Evolutionary conservation across 2,113 vertebrate species (phyloP), one percentile per base, ranked within the genome.

Genomic region (Carassius auratus): DNA sequence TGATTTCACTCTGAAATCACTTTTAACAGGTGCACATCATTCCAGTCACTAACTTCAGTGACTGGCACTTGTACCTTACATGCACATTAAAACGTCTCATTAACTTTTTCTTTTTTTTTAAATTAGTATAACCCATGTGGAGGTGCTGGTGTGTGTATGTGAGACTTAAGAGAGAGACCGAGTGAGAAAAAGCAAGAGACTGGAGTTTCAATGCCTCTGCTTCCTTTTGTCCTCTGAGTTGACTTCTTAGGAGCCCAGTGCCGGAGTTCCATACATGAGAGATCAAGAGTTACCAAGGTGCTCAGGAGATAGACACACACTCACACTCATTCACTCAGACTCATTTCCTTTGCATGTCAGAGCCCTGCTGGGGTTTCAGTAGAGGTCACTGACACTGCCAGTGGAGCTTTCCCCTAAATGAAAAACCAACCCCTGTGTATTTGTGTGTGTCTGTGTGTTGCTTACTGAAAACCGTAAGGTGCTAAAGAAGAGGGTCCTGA

Each of bases 271-370:
- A 95, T 95, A 94, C 94, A 95, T 94, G 94, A 94, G 87, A 95
- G 95, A 95, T 95, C 95, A 95, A 95, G 94, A 94, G 94, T 95
- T 95, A 93, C 95, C 95, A 94, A 94, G 94, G 94, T 94, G 93
- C 93, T 94, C 91, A 91, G 89, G 86, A 93, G 92, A 87, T 88
- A 85, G 89, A 92, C 77, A 81, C 73, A 86, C 68, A 71, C 68
- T 21, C 57, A 21, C 86, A 84, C 74, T 69, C 83, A 81, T 92
- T 90, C 92, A 92, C 92, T 94, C 93, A 94, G 92, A 90, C 93
- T 95, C 92, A 94, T 95, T 94, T 95, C 95, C 95, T 95, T 90
- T 94, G 91, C 90, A 84, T 94, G 93, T 93, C 94, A 89, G 90
- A 85, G 90, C 89, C 92, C 90, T 93, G 91, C 93, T 92, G 92